A percentile compares a stretch with the other conserved stretches of the same genome.
Evolutionary conservation across 2,888 invertebrate species (phyloP).

Genomic region (Temnothorax unifasciatus): DNA sequence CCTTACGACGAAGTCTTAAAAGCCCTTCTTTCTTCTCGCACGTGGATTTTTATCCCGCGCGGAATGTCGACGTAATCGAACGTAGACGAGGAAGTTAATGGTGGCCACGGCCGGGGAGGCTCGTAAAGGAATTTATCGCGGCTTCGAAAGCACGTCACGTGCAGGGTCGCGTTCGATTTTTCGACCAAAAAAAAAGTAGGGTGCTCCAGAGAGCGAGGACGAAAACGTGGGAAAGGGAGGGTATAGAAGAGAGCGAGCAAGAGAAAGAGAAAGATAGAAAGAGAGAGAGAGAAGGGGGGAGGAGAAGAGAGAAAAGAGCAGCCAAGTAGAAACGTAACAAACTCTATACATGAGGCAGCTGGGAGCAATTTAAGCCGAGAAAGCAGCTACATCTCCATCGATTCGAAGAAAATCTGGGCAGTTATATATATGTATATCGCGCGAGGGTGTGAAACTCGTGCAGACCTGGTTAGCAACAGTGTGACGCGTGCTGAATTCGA

Average conservation of each 20-base stretch:
- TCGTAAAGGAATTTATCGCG: slow-evolving; percentile 76
- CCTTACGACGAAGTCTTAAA: slow-evolving; percentile 35
- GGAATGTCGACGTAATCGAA: slow-evolving; percentile 73
- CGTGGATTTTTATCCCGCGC: slow-evolving; percentile 64
- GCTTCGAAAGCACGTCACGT: slow-evolving; percentile 75
- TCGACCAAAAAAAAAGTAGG: slow-evolving; percentile 55
- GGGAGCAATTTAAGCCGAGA: slow-evolving; percentile 25
- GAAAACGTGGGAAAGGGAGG: neutral
- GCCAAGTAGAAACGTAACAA: slow-evolving; percentile 39
- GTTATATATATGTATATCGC: slow-evolving; percentile 30
- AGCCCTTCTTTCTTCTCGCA: slow-evolving; percentile 19
- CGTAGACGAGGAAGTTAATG: slow-evolving; percentile 74
- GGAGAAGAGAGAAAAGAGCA: slow-evolving; percentile 1
- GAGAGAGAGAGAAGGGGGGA: neutral
- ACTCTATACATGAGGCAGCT: slow-evolving; percentile 10
- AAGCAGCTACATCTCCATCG: slow-evolving; percentile 27
- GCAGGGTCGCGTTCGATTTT: slow-evolving; percentile 68
- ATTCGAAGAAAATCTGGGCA: slow-evolving; percentile 38
- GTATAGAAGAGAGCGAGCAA: neutral
- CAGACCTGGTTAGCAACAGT: slow-evolving; percentile 41
- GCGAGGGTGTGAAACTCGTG: slow-evolving; percentile 33
- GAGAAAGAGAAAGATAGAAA: neutral
- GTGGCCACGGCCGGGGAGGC: slow-evolving; percentile 57
- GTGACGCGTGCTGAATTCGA: slow-evolving; percentile 53
- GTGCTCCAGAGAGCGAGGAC: slow-evolving; percentile 35